phyloP scores from a whole-genome alignment of 1,140 invertebrate species.

The Drosophila ambigua region DNA sequence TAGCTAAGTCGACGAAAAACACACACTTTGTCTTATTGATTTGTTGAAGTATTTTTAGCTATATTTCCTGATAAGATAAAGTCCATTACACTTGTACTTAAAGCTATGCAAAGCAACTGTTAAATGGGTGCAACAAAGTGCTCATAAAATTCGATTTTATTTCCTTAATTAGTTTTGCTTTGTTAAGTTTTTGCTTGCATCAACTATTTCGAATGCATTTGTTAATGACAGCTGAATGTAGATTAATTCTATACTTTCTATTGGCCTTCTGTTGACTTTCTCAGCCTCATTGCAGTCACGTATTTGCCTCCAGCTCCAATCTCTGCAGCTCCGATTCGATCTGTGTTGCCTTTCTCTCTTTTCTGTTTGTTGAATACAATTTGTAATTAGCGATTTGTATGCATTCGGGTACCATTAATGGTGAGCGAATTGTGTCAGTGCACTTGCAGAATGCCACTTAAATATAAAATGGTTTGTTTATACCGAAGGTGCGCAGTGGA shows the following conservation, averaged over 20 bases:
- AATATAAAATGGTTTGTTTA: slow-evolving; percentile 56
- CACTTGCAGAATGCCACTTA: slow-evolving; percentile 54
- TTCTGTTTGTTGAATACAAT: slow-evolving; percentile 8
- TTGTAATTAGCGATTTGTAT: slow-evolving; percentile 69
- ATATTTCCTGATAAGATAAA: slow-evolving; percentile 11
- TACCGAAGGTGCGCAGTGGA: slow-evolving; percentile 47
- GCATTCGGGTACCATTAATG: slow-evolving; percentile 43
- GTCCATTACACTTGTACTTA: neutral
- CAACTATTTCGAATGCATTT: neutral
- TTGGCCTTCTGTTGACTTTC: slow-evolving; percentile 16
- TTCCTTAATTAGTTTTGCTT: slow-evolving; percentile 30
- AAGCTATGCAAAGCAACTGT: neutral
- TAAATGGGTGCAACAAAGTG: too few relatives aligned
- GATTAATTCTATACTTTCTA: neutral
- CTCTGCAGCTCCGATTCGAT: slow-evolving; percentile 21
- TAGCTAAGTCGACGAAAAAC: too few relatives aligned
- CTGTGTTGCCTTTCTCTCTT: slow-evolving; percentile 36
- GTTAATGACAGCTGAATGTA: slow-evolving; percentile 11
- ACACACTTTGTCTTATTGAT: neutral
- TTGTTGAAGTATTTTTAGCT: neutral
- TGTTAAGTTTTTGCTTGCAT: neutral
- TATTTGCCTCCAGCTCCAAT: slow-evolving; percentile 17
- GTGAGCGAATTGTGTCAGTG: slow-evolving; percentile 66
- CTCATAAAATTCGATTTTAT: slow-evolving; percentile 11
- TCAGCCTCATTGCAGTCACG: slow-evolving; percentile 29